phyloP scores from a whole-genome alignment of 2,797 vertebrate species.

The Pristis pectinata region DNA sequence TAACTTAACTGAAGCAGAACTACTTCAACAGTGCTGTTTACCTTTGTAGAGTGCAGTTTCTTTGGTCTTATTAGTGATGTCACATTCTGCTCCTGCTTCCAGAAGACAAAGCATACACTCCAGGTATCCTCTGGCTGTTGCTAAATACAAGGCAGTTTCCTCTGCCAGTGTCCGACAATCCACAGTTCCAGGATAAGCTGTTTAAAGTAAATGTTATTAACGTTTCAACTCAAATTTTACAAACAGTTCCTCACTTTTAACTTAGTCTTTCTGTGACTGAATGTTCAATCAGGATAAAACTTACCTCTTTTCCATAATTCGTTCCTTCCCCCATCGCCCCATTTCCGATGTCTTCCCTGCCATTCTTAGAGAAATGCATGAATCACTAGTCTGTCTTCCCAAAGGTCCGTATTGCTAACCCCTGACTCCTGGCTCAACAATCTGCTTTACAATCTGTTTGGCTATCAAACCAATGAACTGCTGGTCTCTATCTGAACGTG shows the following conservation, averaged over 20 bases:
- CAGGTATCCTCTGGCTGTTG: conserved; percentile 69
- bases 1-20: not conserved
- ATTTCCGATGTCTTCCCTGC: not conserved
- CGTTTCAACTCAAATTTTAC: not conserved
- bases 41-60: conserved; percentile 94
- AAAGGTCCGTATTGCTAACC: not conserved
- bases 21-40: conserved; percentile 44
- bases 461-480: not conserved
- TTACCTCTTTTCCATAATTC: not conserved
- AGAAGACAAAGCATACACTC: conserved; percentile 74
- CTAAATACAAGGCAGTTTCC: conserved; percentile 82
- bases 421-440: not conserved
- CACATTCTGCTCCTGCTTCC: conserved; percentile 80
- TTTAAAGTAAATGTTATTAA: not conserved
- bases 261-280: not conserved
- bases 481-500: not conserved
- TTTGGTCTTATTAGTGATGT: conserved; percentile 85
- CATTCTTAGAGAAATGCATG: not conserved
- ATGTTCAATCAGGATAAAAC: not conserved
- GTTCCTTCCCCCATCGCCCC: not conserved
- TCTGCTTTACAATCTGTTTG: not conserved
- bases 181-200: conserved; percentile 73
- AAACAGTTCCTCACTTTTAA: not conserved
- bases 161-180: conserved; percentile 89
- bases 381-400: not conserved